Evolutionary conservation across 2,797 vertebrate species (phyloP), one percentile per base, ranked within the genome.

Genomic region (Gymnopithys bicolor): DNA sequence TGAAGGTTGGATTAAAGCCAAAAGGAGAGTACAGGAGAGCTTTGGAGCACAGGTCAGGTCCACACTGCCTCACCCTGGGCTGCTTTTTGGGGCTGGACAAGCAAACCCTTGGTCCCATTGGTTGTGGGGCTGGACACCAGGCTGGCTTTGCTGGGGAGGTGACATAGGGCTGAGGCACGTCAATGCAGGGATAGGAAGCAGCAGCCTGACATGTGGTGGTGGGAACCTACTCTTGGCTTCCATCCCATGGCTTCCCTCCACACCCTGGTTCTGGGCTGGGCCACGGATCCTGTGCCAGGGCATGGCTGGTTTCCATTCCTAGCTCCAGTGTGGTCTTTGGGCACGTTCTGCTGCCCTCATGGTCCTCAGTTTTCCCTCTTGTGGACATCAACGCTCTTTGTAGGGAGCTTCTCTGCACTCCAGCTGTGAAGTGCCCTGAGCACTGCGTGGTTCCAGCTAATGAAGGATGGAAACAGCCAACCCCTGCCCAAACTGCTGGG

Each of bases 361-460:
- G 37, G 14, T 52, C 53, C 35, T 25, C 87, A 30, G 37, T 62
- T 78, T 93, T 70, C n/a, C 70, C 16, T 59, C 56, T 37, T 2
- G 1, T 2, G 19, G 64, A 7, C 52, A 60, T 3, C 7, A 14
- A 14, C 33, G 25, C 14, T 48, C 32, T 67, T 51, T 37, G 33
- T 3, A 1, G 41, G 45, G 46, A 84, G 51, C 55, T 58, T 59
- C 32, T 53, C 37, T 23, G 2, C 41, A n/a, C 5, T 16, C 7
- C 71, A 45, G 71, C 37, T 3, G 0, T 5, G 4, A 13, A 2
- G 7, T 59, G 30, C 30, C 52, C 55, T 0, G 1, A 35, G 63
- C 28, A 18, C 32, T 1, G 0, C 4, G 23, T 1, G 0, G 69
- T 0, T n/a, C 2, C 0, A 2, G 13, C 27, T 11, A 5, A 10